These are phyloP conservation scores for Agriopis leucophaearia DNA, from an alignment of 2,888 invertebrate genomes.

Conservation along the genomic window DNA sequence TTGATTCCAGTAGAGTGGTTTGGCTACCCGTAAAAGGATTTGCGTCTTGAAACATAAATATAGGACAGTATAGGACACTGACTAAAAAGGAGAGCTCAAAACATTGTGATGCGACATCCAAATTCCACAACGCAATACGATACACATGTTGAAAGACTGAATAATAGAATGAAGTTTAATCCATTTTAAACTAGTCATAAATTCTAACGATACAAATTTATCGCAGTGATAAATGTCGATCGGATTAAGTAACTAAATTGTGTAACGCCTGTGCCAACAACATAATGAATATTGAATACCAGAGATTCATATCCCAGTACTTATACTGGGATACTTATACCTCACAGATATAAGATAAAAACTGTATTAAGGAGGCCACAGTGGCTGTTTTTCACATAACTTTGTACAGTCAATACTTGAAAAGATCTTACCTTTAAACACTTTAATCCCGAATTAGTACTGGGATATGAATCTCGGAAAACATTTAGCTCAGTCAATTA, in stretches of 20 bases:
- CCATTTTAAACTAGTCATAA: background rate
- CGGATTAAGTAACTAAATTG: background rate
- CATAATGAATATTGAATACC: slow-evolving; percentile 3
- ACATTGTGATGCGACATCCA: background rate
- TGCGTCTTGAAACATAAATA: slow-evolving; percentile 33
- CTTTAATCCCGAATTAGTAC: too few relatives aligned
- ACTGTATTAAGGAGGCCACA: background rate
- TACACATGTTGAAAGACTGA: background rate
- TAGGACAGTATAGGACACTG: slow-evolving; percentile 20
- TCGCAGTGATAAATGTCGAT: background rate
- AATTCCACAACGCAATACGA: background rate
- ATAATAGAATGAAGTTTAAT: background rate
- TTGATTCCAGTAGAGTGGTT: slow-evolving; percentile 39
- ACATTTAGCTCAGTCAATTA: too few relatives aligned
- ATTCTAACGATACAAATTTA: background rate
- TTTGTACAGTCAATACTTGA: too few relatives aligned
- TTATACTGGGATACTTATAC: background rate
- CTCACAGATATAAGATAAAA: background rate
- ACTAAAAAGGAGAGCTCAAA: slow-evolving; percentile 13
- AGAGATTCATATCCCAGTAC: background rate
- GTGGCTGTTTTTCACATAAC: background rate
- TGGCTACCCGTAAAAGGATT: slow-evolving; percentile 32
- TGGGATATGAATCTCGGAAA: too few relatives aligned
- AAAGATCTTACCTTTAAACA: too few relatives aligned
- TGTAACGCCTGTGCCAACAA: background rate